Conservation (phyloP, 2,797 vertebrate genomes). For the Pangasius larnaudii region DNA sequence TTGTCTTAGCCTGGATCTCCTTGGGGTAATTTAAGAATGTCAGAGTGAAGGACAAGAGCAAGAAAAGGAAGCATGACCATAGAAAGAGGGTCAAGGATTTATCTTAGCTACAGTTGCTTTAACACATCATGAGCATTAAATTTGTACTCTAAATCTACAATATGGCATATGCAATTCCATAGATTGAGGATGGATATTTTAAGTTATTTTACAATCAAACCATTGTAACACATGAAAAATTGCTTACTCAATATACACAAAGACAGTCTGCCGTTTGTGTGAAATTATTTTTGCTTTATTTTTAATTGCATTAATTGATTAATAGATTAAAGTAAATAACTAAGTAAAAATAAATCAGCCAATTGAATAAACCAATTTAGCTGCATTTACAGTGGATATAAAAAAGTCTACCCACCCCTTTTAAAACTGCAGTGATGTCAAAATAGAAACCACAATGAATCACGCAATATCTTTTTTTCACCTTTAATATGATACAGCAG, state of each 20-base stretch:
- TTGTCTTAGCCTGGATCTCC: conserved; percentile 23
- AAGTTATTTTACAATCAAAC: not conserved
- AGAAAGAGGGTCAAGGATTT: not conserved
- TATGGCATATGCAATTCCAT: not conserved
- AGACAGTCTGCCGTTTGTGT: not conserved
- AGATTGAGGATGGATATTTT: not conserved
- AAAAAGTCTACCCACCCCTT: no score
- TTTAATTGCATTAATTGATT: not conserved
- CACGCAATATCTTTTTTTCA: no score
- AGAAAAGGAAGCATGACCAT: conserved; percentile 22
- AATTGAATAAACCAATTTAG: not conserved
- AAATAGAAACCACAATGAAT: no score
- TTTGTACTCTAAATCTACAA: no score
- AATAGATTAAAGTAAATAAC: not conserved
- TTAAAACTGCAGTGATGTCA: no score
- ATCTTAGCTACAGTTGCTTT: not conserved
- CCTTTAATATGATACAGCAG: no score
- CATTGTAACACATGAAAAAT: not conserved
- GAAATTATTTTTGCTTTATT: not conserved
- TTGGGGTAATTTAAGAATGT: conserved; percentile 45
- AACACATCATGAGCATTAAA: not conserved
- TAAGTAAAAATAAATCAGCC: no score
- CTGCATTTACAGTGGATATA: no score
- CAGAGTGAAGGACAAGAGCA: conserved; percentile 40
- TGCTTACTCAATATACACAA: not conserved